phyloP scores from a whole-genome alignment of 2,888 invertebrate species.

The Podotricha telesiphe region DNA sequence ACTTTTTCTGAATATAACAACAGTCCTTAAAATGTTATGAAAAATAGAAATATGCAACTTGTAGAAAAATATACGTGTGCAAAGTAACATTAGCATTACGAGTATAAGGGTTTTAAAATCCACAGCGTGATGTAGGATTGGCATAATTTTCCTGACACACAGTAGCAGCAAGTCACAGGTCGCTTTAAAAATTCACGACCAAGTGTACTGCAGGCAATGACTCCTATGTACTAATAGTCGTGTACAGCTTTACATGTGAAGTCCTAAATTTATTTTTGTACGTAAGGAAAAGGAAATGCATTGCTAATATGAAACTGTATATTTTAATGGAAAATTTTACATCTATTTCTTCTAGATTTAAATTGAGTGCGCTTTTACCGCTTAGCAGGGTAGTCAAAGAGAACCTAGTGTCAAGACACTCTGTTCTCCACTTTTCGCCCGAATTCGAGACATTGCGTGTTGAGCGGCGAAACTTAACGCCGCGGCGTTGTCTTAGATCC shows the following conservation, averaged over 20 bases:
- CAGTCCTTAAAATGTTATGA: background rate
- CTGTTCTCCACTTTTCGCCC: too few relatives aligned
- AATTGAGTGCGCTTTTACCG: too few relatives aligned
- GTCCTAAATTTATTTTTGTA: background rate
- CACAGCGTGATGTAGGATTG: slow-evolving; percentile 21
- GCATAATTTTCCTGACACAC: slow-evolving; percentile 18
- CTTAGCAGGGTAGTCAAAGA: too few relatives aligned
- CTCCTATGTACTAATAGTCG: slow-evolving; percentile 1
- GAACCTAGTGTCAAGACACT: too few relatives aligned
- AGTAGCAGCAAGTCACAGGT: slow-evolving; percentile 22
- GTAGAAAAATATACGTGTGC: background rate
- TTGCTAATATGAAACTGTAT: too few relatives aligned
- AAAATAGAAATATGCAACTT: slow-evolving; percentile 4
- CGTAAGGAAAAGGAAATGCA: background rate
- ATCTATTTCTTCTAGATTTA: too few relatives aligned
- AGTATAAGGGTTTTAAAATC: slow-evolving; percentile 21
- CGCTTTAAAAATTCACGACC: slow-evolving; percentile 31
- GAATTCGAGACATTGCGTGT: too few relatives aligned
- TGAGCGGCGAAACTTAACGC: too few relatives aligned
- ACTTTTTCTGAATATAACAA: background rate
- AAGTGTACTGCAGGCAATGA: slow-evolving; percentile 19
- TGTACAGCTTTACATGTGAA: background rate
- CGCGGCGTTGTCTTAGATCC: too few relatives aligned
- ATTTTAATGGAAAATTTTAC: too few relatives aligned
- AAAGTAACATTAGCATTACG: slow-evolving; percentile 6